Conservation (phyloP, 1,140 invertebrate species). For the Cardiocondyla obscurior region DNA sequence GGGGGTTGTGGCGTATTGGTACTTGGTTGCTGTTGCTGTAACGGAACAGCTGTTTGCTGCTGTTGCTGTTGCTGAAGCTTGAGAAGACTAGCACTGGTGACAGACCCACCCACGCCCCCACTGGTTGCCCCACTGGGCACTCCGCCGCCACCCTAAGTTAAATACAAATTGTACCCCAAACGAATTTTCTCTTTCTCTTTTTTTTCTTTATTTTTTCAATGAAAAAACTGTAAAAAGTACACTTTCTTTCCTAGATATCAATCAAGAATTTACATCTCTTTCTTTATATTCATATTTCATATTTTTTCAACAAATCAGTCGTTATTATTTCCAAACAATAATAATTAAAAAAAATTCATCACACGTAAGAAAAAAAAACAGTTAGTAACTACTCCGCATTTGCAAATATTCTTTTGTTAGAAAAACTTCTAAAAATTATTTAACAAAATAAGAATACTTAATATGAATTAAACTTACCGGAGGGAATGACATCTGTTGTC, state of each 20-base stretch:
- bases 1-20: slow-evolving; percentile 81
- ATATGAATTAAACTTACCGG: slow-evolving; percentile 78
- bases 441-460: no score
- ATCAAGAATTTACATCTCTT: background rate
- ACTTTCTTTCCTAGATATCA: background rate
- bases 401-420: no score
- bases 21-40: slow-evolving; percentile 81
- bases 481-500: slow-evolving; percentile 85
- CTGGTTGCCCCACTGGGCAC: slow-evolving; percentile 79
- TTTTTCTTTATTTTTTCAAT: background rate
- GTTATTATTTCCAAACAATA: background rate
- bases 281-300: background rate
- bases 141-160: slow-evolving; percentile 80
- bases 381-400: slow-evolving; percentile 8
- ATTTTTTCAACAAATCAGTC: background rate
- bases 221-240: background rate
- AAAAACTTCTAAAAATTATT: background rate
- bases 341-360: background rate
- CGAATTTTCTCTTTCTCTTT: slow-evolving; percentile 18
- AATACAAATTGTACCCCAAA: slow-evolving; percentile 78
- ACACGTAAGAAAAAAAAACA: slow-evolving; percentile 21
- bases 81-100: slow-evolving; percentile 82
- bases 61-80: slow-evolving; percentile 83
- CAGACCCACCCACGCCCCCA: slow-evolving; percentile 81
- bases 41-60: slow-evolving; percentile 78